A percentile compares a stretch with the other conserved stretches of the same genome.
Conservation (phyloP, 2,113 vertebrate species). For the Cichladusa arquata region DNA sequence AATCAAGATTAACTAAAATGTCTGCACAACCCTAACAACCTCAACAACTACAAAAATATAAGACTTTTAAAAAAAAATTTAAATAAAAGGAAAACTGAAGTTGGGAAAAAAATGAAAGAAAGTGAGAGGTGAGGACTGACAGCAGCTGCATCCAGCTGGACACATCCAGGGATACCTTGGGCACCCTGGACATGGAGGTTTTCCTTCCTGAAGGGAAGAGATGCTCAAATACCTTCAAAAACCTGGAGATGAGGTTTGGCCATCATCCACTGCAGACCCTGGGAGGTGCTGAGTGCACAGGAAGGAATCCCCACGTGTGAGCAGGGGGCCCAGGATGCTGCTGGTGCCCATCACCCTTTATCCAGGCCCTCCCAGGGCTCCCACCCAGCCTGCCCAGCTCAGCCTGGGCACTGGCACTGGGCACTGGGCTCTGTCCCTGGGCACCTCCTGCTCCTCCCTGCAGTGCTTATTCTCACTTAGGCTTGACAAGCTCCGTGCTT, state of each 20-base stretch:
- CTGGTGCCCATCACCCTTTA: fast-evolving
- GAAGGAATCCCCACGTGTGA: fast-evolving
- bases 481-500: not conserved
- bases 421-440: no score
- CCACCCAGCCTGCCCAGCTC: not conserved
- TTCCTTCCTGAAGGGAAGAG: not conserved
- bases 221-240: fast-evolving
- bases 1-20: not conserved
- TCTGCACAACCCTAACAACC: not conserved
- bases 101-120: no score
- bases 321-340: fast-evolving
- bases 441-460: not conserved
- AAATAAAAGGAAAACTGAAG: not conserved
- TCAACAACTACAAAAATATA: not conserved
- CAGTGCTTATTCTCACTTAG: slow-evolving; percentile 2
- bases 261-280: fast-evolving
- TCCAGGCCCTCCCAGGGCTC: fast-evolving
- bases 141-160: not conserved
- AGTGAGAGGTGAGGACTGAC: no score
- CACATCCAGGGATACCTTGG: fast-evolving
- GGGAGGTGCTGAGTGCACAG: fast-evolving
- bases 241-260: fast-evolving
- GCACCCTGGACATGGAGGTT: fast-evolving
- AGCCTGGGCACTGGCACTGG: not conserved
- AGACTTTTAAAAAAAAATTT: not conserved